Evolutionary conservation across 2,113 vertebrate species (phyloP).

Genomic region (Cebidichthys violaceus): DNA sequence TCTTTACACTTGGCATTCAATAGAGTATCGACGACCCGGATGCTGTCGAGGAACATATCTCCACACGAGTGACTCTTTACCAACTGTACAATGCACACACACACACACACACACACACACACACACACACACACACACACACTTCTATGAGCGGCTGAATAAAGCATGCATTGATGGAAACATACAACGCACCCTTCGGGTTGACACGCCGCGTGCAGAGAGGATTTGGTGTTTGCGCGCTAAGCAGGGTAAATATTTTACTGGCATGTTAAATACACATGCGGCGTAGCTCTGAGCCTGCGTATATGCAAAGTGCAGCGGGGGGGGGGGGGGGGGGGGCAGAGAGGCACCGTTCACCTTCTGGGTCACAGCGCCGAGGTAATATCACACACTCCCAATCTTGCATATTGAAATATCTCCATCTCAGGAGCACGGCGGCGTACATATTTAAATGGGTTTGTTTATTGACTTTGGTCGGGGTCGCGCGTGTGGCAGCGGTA

Average conservation of each 20-base stretch:
- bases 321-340: slow-evolving; percentile 48
- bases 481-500: slow-evolving; percentile 52
- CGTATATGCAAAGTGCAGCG: slow-evolving; percentile 57
- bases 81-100: slow-evolving; percentile 7
- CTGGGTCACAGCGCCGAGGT: slow-evolving; percentile 61
- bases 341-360: slow-evolving; percentile 51
- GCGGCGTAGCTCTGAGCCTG: slow-evolving; percentile 44
- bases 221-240: slow-evolving; percentile 18
- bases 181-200: background rate
- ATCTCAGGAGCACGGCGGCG: slow-evolving; percentile 39
- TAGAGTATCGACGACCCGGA: slow-evolving; percentile 46
- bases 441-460: slow-evolving; percentile 71
- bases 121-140: no score
- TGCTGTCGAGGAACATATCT: slow-evolving; percentile 35
- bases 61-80: slow-evolving; percentile 11
- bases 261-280: slow-evolving; percentile 49
- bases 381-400: slow-evolving; percentile 65
- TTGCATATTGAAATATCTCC: slow-evolving; percentile 72
- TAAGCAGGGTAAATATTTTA: slow-evolving; percentile 47
- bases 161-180: slow-evolving; percentile 16
- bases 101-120: no score
- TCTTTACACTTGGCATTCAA: slow-evolving; percentile 14
- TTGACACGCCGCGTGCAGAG: slow-evolving; percentile 6
- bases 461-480: slow-evolving; percentile 73
- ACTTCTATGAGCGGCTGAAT: slow-evolving; percentile 16